Evolutionary conservation across 2,797 vertebrate species (phyloP), one percentile per base, ranked within the genome.

Genomic region (Enteromius anoplus): DNA sequence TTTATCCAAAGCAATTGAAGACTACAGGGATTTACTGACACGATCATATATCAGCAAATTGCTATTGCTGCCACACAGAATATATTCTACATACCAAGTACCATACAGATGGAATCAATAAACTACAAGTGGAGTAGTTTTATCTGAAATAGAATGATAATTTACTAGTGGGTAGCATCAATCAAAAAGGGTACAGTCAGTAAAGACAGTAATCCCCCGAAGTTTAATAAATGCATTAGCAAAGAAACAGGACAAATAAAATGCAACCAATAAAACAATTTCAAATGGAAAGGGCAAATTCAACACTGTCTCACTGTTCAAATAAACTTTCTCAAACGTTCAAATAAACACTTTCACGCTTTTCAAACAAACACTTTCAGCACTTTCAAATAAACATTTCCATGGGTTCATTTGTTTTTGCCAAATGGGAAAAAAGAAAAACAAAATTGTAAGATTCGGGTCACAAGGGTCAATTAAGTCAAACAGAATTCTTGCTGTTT

Each of bases 221-320:
- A 58, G 3, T 58, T 40, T 21, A 75, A 75, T 58, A 58, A 75
- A 75, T 58, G 32, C 34, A 58, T 23, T 60, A 75, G 53, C 14
- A 42, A 42, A 75, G 53, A 58, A 32, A 75, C 2, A 23, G 32
- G 12, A 60, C 21, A 42, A 60, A 60, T 58, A 60, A 58, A 75
- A 23, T 23, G 3, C 32, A 75, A 42, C n/a, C 6, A 26, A 42
- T 60, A 2, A 60, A 42, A 58, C 53, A 4, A 58, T 75, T 75
- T 60, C 40, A 40, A 75, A 75, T 75, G 53, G 53, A 42, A 17
- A 75, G n/a, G 21, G 12, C 14, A 42, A 75, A n/a, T 40, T 75
- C 34, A 55, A 58, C 71, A 75, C 49, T 73, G 34, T 73, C 49
- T 73, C 71, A 58, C 34, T 42, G 14, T 75, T 60, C 53, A 75